Evolutionary conservation across 64 coral and sea anemone genomes (phyloP).

Genomic region (Astreopora myriophthalma): DNA sequence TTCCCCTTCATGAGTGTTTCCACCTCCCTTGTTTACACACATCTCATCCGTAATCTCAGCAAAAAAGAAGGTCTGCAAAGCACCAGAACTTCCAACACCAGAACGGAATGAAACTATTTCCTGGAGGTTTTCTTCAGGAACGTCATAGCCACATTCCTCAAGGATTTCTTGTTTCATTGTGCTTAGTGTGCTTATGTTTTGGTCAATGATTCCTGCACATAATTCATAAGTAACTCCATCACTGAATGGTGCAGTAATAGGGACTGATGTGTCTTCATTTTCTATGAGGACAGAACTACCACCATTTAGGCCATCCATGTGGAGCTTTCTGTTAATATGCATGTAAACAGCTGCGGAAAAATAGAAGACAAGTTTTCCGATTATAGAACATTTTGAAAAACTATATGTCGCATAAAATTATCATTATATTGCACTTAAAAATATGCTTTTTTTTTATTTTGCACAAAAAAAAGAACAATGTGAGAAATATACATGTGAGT

Average conservation of each 20-base stretch:
- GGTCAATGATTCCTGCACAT: constrained; percentile 95
- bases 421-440: too few relatives aligned
- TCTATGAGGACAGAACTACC: constrained; percentile 18
- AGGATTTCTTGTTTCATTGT: constrained; percentile 88
- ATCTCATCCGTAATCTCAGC: constrained; percentile 90
- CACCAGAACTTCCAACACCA: constrained; percentile 77
- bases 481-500: too few relatives aligned
- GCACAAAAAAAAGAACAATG: too few relatives aligned
- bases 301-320: neutral
- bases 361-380: neutral
- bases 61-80: constrained; percentile 78
- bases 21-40: constrained; percentile 69
- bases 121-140: constrained; percentile 79
- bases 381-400: too few relatives aligned
- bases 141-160: constrained; percentile 97
- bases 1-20: constrained; percentile 92
- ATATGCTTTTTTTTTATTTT: too few relatives aligned
- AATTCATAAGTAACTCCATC: constrained; percentile 93
- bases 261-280: constrained; percentile 67
- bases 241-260: constrained; percentile 47
- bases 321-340: constrained; percentile 78
- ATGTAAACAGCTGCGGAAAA: constrained; percentile 79
- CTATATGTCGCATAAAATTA: too few relatives aligned
- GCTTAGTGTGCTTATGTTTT: constrained; percentile 75
- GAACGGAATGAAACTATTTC: constrained; percentile 72